phyloP scores from a whole-genome alignment of 2,113 vertebrate genomes.

The Suricata suricatta region DNA sequence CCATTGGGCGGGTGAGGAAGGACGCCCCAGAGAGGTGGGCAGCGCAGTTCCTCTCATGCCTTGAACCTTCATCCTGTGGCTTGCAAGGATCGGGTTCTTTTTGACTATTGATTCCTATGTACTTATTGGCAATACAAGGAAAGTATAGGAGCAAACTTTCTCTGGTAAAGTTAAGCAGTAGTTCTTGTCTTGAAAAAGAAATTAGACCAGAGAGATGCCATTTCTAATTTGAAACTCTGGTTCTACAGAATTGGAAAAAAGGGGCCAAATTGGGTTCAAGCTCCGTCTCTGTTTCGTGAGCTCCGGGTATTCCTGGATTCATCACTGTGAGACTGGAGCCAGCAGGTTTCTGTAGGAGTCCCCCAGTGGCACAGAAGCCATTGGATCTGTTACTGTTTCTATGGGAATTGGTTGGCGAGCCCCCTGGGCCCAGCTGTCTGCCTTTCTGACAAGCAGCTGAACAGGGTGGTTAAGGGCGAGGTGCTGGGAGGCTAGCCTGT shows the following conservation, averaged over 20 bases:
- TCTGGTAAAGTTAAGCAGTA: neutral
- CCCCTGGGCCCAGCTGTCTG: neutral
- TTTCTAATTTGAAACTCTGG: neutral
- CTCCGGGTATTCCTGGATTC: neutral
- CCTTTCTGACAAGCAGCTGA: neutral
- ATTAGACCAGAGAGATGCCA: neutral
- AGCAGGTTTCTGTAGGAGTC: neutral
- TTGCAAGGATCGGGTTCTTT: neutral
- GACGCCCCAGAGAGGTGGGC: neutral
- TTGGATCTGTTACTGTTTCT: neutral
- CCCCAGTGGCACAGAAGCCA: fast-evolving
- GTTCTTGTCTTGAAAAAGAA: constrained; percentile 17
- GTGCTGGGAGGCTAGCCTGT: neutral
- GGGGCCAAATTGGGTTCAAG: neutral
- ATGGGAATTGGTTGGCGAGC: fast-evolving
- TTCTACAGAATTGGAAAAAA: neutral
- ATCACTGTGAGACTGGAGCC: neutral
- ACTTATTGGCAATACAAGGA: neutral
- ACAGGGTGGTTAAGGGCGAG: neutral
- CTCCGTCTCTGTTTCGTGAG: neutral
- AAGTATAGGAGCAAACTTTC: neutral
- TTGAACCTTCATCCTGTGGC: neutral
- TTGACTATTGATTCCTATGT: neutral
- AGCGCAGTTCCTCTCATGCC: neutral
- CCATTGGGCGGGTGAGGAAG: neutral